These are phyloP conservation scores for Toxostoma redivivum DNA, from an alignment of 2,113 vertebrate genomes.

Conservation along the genomic window DNA sequence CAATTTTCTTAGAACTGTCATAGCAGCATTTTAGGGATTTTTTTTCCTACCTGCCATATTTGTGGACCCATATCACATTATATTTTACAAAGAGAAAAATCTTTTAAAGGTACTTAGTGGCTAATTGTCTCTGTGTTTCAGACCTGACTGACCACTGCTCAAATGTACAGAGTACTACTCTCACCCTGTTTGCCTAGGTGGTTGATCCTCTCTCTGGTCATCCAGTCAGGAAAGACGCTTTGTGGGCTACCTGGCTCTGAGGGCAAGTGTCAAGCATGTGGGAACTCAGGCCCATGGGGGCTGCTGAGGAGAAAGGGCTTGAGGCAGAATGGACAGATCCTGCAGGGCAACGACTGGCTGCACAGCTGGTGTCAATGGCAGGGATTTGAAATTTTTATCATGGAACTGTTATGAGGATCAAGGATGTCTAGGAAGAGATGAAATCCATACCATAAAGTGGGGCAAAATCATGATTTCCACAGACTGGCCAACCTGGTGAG, in stretches of 20 bases:
- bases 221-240: neutral
- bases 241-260: neutral
- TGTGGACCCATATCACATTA: neutral
- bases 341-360: neutral
- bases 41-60: neutral
- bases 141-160: neutral
- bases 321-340: neutral
- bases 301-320: neutral
- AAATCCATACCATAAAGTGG: neutral
- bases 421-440: neutral
- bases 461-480: neutral
- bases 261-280: neutral
- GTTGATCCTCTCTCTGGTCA: neutral
- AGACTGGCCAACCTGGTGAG: neutral
- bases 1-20: neutral
- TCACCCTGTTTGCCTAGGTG: neutral
- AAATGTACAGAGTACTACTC: neutral
- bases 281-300: neutral
- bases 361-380: neutral
- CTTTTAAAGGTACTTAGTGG: neutral
- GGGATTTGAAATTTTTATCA: neutral
- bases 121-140: neutral
- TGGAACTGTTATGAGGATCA: neutral
- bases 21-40: neutral
- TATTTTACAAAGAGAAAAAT: neutral